A percentile compares a stretch with the other conserved stretches of the same genome.
Evolutionary conservation across 1,140 invertebrate species (phyloP).

Genomic region (Saccostrea cuccullata): DNA sequence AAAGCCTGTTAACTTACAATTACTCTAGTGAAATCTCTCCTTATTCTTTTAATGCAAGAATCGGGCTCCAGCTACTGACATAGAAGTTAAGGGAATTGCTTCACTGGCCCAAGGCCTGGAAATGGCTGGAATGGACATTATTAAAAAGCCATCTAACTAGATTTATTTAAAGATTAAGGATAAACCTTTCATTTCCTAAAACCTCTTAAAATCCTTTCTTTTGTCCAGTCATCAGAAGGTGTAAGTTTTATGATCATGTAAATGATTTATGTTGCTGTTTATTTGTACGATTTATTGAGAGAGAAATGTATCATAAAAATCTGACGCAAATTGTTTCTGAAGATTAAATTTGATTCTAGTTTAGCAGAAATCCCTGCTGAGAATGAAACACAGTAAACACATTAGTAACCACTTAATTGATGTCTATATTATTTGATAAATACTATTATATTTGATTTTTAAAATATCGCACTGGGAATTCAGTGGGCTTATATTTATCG

Average conservation of each 20-base stretch:
- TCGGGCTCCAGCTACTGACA: not conserved
- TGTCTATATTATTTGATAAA: slow-evolving; percentile 8
- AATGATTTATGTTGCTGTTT: not conserved
- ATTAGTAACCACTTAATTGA: not conserved
- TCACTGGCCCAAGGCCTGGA: not conserved
- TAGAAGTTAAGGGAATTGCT: not conserved
- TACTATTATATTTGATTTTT: not conserved
- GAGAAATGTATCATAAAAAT: not conserved
- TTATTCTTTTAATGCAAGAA: not conserved
- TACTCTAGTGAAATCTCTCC: not conserved
- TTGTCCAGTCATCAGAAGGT: not conserved
- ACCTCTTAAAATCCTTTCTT: slow-evolving; percentile 6
- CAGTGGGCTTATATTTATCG: not conserved
- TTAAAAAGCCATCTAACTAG: not conserved
- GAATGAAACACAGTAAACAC: not conserved
- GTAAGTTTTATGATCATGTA: not conserved
- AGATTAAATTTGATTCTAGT: not conserved
- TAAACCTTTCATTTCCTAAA: not conserved
- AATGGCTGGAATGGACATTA: not conserved
- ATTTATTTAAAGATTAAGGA: not conserved
- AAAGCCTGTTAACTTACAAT: not conserved
- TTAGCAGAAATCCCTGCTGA: not conserved
- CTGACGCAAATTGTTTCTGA: slow-evolving; percentile 11
- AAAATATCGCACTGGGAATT: not conserved
- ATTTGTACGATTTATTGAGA: not conserved